phyloP scores from a whole-genome alignment of 1,140 invertebrate species.

The Carposina sasakii region DNA sequence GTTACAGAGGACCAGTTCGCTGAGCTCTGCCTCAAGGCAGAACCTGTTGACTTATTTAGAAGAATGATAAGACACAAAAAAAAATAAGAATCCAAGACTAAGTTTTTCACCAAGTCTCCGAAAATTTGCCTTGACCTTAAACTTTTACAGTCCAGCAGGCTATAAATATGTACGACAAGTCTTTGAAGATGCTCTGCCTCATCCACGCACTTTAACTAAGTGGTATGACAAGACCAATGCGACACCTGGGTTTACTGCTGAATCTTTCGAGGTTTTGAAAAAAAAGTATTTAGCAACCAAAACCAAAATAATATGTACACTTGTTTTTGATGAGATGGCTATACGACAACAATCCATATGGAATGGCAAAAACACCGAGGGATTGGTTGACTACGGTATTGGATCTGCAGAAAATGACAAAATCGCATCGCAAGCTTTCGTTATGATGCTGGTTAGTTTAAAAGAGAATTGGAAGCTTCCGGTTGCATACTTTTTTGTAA shows the following conservation, averaged over 20 bases:
- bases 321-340: conserved; percentile 36
- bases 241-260: conserved; percentile 45
- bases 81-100: conserved; percentile 8
- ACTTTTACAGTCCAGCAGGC: conserved; percentile 51
- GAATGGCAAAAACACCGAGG: conserved; percentile 29
- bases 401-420: conserved; percentile 16
- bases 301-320: conserved; percentile 22
- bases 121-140: conserved; percentile 40
- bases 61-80: conserved; percentile 7
- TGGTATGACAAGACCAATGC: conserved; percentile 52
- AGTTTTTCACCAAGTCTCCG: conserved; percentile 14
- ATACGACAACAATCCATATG: conserved; percentile 30
- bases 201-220: conserved; percentile 43
- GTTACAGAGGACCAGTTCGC: conserved; percentile 9
- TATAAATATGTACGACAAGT: conserved; percentile 51
- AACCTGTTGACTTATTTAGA: conserved; percentile 9
- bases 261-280: conserved; percentile 45
- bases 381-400: conserved; percentile 30
- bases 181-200: conserved; percentile 49
- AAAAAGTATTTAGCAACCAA: conserved; percentile 19
- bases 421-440: conserved; percentile 16
- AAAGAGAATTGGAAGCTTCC: conserved; percentile 27
- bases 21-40: conserved; percentile 9
- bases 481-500: conserved; percentile 29
- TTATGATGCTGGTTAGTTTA: conserved; percentile 13